Conservation (phyloP, 2,113 vertebrate genomes). For the Condylura cristata region DNA sequence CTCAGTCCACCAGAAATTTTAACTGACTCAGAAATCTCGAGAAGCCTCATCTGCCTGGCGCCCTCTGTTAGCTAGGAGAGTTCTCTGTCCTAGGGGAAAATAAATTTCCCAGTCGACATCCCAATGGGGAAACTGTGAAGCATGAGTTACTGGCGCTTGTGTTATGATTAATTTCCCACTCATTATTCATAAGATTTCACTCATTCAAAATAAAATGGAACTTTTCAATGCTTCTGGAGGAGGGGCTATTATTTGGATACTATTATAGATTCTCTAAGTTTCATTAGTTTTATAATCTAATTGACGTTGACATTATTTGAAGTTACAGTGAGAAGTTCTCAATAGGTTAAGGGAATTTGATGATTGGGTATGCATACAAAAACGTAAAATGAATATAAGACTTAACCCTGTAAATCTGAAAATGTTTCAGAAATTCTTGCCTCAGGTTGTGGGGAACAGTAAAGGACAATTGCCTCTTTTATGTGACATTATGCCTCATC, state of each 20-base stretch:
- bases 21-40: neutral
- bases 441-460: neutral
- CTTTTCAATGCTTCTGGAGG: neutral
- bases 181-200: neutral
- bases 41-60: neutral
- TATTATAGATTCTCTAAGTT: neutral
- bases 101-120: neutral
- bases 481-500: neutral
- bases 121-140: neutral
- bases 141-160: neutral
- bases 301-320: slow-evolving; percentile 30
- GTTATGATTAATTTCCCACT: neutral
- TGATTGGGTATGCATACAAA: neutral
- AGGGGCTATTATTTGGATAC: neutral
- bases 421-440: slow-evolving; percentile 6
- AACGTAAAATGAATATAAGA: slow-evolving; percentile 1
- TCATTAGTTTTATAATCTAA: slow-evolving; percentile 30
- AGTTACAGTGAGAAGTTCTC: neutral
- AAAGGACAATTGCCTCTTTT: neutral
- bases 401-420: neutral
- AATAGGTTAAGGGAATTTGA: neutral
- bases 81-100: neutral
- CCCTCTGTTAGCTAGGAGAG: neutral
- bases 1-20: neutral
- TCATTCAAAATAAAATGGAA: slow-evolving; percentile 17